A percentile compares a stretch with the other conserved stretches of the same genome.
Conservation (phyloP, 2,888 invertebrate genomes). For the Pristionchus arcanus region DNA sequence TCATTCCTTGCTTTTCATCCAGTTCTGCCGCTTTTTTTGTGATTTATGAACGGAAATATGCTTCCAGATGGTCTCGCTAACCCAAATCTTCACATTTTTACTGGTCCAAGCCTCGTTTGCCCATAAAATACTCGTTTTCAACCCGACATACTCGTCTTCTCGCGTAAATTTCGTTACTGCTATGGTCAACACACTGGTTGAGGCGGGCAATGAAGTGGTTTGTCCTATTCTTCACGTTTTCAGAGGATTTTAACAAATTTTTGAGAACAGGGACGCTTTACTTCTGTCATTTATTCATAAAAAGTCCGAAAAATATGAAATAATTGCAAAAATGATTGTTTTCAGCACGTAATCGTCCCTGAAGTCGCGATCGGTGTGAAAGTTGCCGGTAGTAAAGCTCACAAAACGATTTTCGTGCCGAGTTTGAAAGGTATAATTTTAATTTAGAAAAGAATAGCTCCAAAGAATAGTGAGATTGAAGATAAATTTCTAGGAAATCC, state of each 20-base stretch:
- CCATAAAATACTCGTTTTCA: slow-evolving; percentile 42
- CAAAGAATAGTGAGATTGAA: neutral
- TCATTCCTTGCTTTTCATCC: neutral
- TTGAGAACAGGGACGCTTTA: neutral
- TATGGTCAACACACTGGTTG: slow-evolving; percentile 20
- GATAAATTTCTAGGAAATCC: slow-evolving; percentile 20
- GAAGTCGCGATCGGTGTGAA: neutral
- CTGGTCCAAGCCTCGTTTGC: neutral
- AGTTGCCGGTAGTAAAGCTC: neutral
- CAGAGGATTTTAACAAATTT: too few relatives aligned
- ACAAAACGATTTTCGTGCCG: slow-evolving; percentile 20
- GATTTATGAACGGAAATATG: neutral
- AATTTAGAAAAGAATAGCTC: too few relatives aligned
- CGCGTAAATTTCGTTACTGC: slow-evolving; percentile 26
- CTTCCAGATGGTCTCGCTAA: slow-evolving; percentile 3
- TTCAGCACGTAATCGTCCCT: slow-evolving; percentile 19
- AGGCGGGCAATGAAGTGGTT: slow-evolving; percentile 23
- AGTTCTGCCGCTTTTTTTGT: neutral
- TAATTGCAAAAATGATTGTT: neutral
- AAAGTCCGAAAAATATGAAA: neutral
- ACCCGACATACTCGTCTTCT: slow-evolving; percentile 20
- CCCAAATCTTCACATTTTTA: neutral
- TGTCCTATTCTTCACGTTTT: too few relatives aligned
- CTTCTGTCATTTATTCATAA: neutral
- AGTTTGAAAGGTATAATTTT: slow-evolving; percentile 35